Evolutionary conservation across 2,113 vertebrate genomes (phyloP), one percentile per base, ranked within the genome.

Genomic region (Aphyosemion australe): DNA sequence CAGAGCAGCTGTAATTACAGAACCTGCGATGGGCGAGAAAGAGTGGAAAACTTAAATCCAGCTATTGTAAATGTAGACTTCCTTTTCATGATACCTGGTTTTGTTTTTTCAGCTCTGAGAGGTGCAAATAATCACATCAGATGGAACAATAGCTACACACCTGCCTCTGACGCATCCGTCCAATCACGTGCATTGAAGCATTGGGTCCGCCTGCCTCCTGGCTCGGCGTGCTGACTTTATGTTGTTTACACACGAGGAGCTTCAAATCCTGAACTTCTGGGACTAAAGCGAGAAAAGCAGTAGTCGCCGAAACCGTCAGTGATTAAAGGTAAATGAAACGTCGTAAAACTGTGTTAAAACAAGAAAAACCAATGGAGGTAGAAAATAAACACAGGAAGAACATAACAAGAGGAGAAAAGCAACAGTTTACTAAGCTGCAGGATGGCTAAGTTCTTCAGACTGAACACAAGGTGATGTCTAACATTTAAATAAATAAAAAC

Each of bases 41-140:
- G 74, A 87, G 83, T 82, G 75, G 72, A 79, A 80, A 85, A 80
- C 82, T 82, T 84, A 90, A 89, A 91, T 91, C 88, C 83, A 87
- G 76, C 74, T 79, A 81, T 83, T 89, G 88, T 90, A 89, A 88
- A 90, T 89, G 83, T 85, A 88, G 79, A 71, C 81, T 90, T 76
- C 86, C 84, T 81, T 82, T 82, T 85, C 85, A 91, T 89, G 89
- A 91, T 92, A 90, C 90, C 91, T 92, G 90, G 34, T 65, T 50
- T 50, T 76, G 46, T 88, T 82, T 87, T 82, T 80, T 83, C 69
- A 74, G 56, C 84, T 79, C 48, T 87, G 87, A 92, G 85, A 91
- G 87, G 91, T 92, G 78, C 88, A 92, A 93, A 93, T 93, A 93
- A 93, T 92, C 89, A 80, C 85, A 90, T 93, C 91, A 93, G 86